These are phyloP conservation scores for Carassius auratus DNA, from an alignment of 2,113 vertebrate species.

Conservation along the genomic window DNA sequence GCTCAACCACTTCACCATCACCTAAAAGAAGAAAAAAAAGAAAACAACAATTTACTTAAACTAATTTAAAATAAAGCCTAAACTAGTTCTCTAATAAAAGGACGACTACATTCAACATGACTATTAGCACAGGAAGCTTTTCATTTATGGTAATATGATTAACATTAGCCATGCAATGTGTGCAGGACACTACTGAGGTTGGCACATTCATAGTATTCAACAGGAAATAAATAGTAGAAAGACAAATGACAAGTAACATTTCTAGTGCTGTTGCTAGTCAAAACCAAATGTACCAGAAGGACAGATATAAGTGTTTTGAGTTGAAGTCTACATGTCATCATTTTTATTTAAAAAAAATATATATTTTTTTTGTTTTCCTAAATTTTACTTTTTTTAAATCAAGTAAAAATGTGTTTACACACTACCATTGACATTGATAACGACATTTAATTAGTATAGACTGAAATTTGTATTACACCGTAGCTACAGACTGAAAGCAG, in stretches of 20 bases:
- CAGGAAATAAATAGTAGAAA: neutral
- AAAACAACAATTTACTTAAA: neutral
- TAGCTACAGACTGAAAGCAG: neutral
- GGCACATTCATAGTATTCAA: neutral
- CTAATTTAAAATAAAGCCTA: no score
- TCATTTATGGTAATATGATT: neutral
- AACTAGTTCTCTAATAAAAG: neutral
- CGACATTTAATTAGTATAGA: neutral
- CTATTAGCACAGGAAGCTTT: neutral
- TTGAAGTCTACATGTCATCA: neutral
- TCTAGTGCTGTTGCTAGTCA: neutral
- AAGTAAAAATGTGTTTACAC: neutral
- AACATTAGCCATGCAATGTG: neutral
- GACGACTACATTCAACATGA: neutral
- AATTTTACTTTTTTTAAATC: neutral
- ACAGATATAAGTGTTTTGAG: neutral
- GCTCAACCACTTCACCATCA: conserved; percentile 95
- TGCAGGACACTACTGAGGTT: neutral
- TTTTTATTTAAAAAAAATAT: neutral
- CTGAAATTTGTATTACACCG: neutral
- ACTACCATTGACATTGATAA: neutral
- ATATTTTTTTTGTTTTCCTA: no score
- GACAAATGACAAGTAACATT: neutral
- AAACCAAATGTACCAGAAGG: neutral
- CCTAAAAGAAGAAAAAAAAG: conserved; percentile 72